A percentile compares a stretch with the other conserved stretches of the same genome.
Conservation (phyloP, 2,888 invertebrate genomes). For the Diaphora mendica region DNA sequence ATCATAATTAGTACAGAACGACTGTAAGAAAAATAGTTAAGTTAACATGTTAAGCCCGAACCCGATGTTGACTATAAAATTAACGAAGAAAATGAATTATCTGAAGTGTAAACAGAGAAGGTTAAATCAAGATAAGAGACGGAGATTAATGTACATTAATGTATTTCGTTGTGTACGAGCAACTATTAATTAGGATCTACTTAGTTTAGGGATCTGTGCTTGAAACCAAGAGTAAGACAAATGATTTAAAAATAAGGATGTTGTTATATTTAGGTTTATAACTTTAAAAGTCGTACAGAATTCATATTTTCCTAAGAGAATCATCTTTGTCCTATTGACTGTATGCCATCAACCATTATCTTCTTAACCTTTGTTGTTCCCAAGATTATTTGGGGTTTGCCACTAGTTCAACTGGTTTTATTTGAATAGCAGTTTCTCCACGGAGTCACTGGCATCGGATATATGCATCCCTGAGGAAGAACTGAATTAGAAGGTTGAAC, state of each 20-base stretch:
- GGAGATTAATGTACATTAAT: neutral
- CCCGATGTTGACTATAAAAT: neutral
- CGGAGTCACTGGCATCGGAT: no score
- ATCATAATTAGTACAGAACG: no score
- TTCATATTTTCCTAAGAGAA: neutral
- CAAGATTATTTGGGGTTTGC: no score
- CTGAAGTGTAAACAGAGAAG: neutral
- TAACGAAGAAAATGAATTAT: neutral
- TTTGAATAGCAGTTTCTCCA: no score
- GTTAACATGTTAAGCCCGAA: neutral
- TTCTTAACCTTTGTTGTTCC: no score
- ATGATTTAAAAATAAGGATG: neutral
- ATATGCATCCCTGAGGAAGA: no score
- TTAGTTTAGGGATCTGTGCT: neutral
- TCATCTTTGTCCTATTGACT: neutral
- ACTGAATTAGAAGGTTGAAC: no score
- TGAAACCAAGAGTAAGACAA: neutral
- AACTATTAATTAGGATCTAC: neutral
- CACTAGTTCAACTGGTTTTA: no score
- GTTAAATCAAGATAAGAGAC: neutral
- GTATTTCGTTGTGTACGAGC: neutral
- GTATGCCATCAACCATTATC: neutral
- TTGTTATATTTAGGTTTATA: neutral
- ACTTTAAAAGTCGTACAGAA: neutral
- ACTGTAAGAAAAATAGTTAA: neutral